phyloP scores from a whole-genome alignment of 2,797 vertebrate species.

The Liasis olivaceus region DNA sequence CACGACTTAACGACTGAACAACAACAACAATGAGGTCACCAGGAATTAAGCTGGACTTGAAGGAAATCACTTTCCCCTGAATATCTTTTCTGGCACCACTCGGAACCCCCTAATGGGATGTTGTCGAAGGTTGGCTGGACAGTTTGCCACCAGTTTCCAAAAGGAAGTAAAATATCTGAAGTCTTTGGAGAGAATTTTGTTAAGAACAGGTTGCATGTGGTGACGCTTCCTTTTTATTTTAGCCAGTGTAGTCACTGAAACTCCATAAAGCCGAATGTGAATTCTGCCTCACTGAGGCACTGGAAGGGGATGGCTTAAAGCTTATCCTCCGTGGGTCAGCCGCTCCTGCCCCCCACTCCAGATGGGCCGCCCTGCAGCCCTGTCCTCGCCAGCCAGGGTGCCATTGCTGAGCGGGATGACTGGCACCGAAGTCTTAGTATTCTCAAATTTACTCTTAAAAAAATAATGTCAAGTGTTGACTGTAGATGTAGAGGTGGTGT shows the following conservation, averaged over 20 bases:
- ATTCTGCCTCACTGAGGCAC: slow-evolving; percentile 66
- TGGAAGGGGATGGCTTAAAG: slow-evolving; percentile 54
- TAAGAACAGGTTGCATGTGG: not conserved
- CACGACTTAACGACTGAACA: no score
- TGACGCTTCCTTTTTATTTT: slow-evolving; percentile 53
- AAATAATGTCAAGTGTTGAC: not conserved
- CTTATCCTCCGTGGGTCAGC: no score
- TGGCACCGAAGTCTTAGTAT: not conserved
- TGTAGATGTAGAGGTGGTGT: not conserved
- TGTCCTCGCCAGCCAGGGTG: not conserved
- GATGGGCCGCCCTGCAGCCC: not conserved
- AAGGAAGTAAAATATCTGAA: not conserved
- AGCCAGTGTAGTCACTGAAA: slow-evolving; percentile 59
- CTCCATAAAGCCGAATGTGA: slow-evolving; percentile 56
- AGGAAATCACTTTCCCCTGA: not conserved
- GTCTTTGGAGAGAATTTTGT: not conserved
- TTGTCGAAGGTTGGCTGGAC: not conserved
- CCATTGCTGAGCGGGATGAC: not conserved
- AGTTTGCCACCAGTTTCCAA: not conserved
- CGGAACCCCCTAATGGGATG: not conserved
- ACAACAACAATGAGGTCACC: not conserved
- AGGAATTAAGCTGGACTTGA: not conserved
- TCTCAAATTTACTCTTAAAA: not conserved
- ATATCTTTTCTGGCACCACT: not conserved
- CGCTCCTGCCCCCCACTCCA: not conserved